Conservation (phyloP, 2,888 invertebrate genomes). For the Ptilodon capucinus region DNA sequence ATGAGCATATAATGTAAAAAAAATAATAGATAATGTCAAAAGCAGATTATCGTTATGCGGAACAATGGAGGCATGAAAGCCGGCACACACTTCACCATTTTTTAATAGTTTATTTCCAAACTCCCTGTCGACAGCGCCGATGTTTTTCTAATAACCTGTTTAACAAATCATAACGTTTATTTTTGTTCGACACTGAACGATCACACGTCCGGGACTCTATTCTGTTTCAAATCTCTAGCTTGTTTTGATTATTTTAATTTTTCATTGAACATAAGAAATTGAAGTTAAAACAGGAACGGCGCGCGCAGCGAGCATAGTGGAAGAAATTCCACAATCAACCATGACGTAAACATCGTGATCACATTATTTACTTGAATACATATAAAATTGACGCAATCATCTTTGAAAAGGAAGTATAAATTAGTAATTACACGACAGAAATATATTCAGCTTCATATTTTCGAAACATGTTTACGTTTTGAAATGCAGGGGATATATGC, state of each 20-base stretch:
- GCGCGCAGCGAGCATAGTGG: conserved; percentile 29
- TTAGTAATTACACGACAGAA: conserved; percentile 14
- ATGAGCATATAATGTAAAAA: too few species aligned
- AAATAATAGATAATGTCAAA: too few species aligned
- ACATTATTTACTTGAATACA: conserved; percentile 18
- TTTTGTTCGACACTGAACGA: conserved; percentile 73
- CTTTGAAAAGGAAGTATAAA: conserved; percentile 35
- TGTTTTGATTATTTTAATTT: conserved; percentile 74
- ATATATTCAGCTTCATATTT: conserved; percentile 4
- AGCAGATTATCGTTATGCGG: conserved; percentile 6
- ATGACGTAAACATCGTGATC: conserved; percentile 23
- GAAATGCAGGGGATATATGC: conserved; percentile 8
- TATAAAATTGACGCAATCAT: conserved; percentile 33
- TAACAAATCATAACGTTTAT: conserved; percentile 78
- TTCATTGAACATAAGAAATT: conserved; percentile 62
- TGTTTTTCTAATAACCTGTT: conserved; percentile 78
- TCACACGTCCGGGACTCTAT: conserved; percentile 75
- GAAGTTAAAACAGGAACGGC: conserved; percentile 47
- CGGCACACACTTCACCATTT: conserved; percentile 42
- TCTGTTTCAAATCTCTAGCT: conserved; percentile 75
- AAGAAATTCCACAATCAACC: conserved; percentile 30
- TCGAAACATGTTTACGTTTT: conserved; percentile 10
- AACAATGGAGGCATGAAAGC: conserved; percentile 7
- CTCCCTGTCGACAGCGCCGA: conserved; percentile 62
- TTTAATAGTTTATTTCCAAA: conserved; percentile 61